Evolutionary conservation across 2,113 vertebrate genomes (phyloP).

Genomic region (Tapirus terrestris): DNA sequence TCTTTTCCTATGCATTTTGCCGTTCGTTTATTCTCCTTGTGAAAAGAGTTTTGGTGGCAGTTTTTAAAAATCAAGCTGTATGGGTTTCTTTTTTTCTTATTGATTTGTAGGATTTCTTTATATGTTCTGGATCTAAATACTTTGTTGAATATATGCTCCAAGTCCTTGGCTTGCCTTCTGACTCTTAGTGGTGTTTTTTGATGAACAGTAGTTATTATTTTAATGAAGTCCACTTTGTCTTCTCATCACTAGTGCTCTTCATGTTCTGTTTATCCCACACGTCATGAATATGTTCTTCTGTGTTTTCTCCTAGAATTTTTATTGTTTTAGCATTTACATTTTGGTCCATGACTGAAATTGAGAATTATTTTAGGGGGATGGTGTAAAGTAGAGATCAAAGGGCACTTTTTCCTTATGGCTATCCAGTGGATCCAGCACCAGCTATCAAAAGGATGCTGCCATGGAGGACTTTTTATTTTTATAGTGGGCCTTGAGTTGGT

Average conservation of each 20-base stretch:
- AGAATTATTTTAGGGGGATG: not conserved
- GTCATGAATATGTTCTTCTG: not conserved
- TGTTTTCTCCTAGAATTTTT: not conserved
- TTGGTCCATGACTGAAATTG: not conserved
- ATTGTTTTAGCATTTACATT: constrained; percentile 10
- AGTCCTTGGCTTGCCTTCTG: not conserved
- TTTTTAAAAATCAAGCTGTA: not conserved
- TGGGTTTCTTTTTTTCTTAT: not conserved
- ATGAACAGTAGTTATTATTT: not conserved
- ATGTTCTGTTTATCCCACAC: not conserved
- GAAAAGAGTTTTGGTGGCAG: not conserved
- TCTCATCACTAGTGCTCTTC: not conserved
- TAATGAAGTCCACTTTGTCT: not conserved
- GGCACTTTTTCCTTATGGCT: not conserved
- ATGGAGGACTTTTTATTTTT: constrained; percentile 18
- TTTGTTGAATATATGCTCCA: not conserved
- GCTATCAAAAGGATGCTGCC: not conserved
- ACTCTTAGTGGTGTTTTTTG: not conserved
- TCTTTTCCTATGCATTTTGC: not conserved
- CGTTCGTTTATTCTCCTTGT: not conserved
- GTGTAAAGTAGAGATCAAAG: not conserved
- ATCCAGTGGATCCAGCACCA: not conserved
- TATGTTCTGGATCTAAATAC: not conserved
- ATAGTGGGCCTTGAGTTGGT: not conserved
- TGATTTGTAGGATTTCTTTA: not conserved